These are phyloP conservation scores for Octodonta nipae DNA, from an alignment of 2,888 invertebrate genomes.

Conservation along the genomic window DNA sequence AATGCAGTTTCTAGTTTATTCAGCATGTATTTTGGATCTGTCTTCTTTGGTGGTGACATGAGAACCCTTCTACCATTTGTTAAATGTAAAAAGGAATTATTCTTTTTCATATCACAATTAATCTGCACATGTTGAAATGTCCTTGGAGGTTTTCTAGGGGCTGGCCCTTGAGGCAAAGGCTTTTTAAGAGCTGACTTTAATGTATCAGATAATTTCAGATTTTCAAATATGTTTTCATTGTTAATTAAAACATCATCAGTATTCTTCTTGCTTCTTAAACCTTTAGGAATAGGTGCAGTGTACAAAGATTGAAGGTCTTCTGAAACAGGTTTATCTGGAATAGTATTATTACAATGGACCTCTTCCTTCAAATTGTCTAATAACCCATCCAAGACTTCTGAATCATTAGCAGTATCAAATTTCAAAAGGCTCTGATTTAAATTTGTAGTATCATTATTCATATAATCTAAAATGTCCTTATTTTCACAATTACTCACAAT, in stretches of 20 bases:
- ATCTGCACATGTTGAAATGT: slow-evolving; percentile 38
- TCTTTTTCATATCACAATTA: slow-evolving; percentile 12
- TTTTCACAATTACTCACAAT: slow-evolving; percentile 24
- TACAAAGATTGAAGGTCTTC: slow-evolving; percentile 24
- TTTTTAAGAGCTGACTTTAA: slow-evolving; percentile 52
- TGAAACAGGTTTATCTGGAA: too few species aligned
- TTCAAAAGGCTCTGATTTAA: too few species aligned
- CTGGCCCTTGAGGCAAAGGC: slow-evolving; percentile 55
- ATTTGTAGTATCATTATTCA: too few species aligned
- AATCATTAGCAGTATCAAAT: slow-evolving; percentile 6
- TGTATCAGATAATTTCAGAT: slow-evolving; percentile 38
- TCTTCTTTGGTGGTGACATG: slow-evolving; percentile 14
- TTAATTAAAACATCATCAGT: too few species aligned
- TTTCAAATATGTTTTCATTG: slow-evolving; percentile 5
- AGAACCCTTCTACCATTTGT: slow-evolving; percentile 13
- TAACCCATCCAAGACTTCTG: slow-evolving; percentile 3
- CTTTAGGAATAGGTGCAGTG: slow-evolving; percentile 30
- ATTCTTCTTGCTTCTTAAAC: slow-evolving; percentile 21
- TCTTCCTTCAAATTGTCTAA: too few species aligned
- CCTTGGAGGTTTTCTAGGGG: slow-evolving; percentile 64
- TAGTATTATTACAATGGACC: too few species aligned
- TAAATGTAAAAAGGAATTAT: slow-evolving; percentile 19
- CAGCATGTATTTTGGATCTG: slow-evolving; percentile 49
- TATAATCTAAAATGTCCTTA: slow-evolving; percentile 6
- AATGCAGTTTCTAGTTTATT: slow-evolving; percentile 50